A percentile compares a stretch with the other conserved stretches of the same genome.
These are phyloP conservation scores for Pelecanoides urinatrix DNA, from an alignment of 2,113 vertebrate genomes.

Conservation along the genomic window DNA sequence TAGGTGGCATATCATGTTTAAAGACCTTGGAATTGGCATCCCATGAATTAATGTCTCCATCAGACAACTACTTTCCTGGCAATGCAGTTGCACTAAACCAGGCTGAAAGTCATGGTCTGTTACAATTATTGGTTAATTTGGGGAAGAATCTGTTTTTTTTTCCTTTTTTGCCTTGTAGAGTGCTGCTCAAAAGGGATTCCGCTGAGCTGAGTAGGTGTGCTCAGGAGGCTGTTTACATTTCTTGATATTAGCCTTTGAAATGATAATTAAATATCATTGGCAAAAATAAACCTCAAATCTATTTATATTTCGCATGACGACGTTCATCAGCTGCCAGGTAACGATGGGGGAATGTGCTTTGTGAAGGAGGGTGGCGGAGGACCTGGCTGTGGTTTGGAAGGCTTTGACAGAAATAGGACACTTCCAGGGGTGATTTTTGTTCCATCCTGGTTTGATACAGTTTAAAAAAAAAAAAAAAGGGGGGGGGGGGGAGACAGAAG, in stretches of 20 bases:
- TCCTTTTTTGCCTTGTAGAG: background rate
- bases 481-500: background rate
- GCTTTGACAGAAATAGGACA: slow-evolving; percentile 2
- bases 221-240: background rate
- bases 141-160: background rate
- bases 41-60: background rate
- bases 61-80: background rate
- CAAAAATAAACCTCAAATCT: slow-evolving; percentile 26
- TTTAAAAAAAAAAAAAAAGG: background rate
- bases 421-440: background rate
- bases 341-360: background rate
- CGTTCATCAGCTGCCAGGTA: slow-evolving; percentile 38
- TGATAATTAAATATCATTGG: slow-evolving; percentile 1
- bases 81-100: background rate
- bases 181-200: background rate
- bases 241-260: slow-evolving; percentile 36
- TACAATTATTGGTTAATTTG: background rate
- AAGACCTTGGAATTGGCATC: background rate
- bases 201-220: background rate
- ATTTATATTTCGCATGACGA: background rate
- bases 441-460: background rate
- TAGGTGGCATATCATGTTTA: background rate
- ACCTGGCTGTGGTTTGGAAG: background rate
- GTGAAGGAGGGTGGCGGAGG: background rate
- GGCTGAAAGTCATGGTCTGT: background rate